These are phyloP conservation scores for Lepidocyrtoides sp. DNA, from an alignment of 2,888 invertebrate genomes.

Conservation along the genomic window DNA sequence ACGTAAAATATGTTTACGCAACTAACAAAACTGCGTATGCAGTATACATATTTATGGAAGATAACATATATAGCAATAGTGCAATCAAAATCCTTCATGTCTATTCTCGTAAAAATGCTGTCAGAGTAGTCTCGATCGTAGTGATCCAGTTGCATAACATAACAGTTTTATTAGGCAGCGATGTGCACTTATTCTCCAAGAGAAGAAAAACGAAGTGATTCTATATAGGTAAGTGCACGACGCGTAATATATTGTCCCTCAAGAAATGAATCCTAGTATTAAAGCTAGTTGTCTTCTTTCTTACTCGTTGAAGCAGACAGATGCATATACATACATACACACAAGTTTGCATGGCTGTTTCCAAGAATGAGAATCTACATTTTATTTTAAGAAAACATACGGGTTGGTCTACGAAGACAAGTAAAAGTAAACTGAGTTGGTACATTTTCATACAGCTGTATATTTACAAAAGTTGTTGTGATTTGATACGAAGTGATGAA, in stretches of 20 bases:
- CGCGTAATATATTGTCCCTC: neutral
- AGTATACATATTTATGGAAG: neutral
- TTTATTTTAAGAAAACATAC: neutral
- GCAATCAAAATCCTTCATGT: constrained; percentile 6
- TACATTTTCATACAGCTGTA: neutral
- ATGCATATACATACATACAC: too few species aligned
- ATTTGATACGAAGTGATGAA: constrained; percentile 59
- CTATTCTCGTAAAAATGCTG: neutral
- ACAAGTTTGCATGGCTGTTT: neutral
- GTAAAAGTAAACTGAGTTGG: neutral
- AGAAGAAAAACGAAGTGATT: constrained; percentile 44
- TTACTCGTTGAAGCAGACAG: constrained; percentile 33
- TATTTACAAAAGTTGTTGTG: constrained; percentile 60
- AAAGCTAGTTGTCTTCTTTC: neutral
- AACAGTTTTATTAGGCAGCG: constrained; percentile 24
- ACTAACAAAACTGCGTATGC: neutral
- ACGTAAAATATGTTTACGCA: neutral
- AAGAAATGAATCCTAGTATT: neutral
- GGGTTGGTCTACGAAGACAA: neutral
- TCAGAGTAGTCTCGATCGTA: neutral
- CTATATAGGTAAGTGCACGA: constrained; percentile 43
- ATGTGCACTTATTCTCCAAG: constrained; percentile 8
- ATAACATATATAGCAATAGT: neutral
- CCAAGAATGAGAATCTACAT: neutral
- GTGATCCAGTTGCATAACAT: constrained; percentile 49